phyloP scores from a whole-genome alignment of 1,140 invertebrate species.

The Aethina tumida region DNA sequence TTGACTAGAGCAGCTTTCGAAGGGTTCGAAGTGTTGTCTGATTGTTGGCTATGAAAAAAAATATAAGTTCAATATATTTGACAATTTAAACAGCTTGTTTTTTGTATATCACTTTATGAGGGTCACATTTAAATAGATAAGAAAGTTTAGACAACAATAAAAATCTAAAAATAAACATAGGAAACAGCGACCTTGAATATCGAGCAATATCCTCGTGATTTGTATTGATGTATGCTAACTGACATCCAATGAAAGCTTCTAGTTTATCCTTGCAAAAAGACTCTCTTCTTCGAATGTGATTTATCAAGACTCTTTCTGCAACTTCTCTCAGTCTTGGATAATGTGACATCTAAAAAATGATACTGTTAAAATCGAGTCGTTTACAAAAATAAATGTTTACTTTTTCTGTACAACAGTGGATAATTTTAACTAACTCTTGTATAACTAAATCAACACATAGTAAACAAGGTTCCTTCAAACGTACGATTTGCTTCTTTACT shows the following conservation, averaged over 20 bases:
- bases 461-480: constrained; percentile 92
- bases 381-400: constrained; percentile 39
- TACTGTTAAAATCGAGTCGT: neutral
- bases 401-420: constrained; percentile 87
- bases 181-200: constrained; percentile 84
- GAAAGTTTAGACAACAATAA: neutral
- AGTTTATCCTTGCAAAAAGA: constrained; percentile 95
- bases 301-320: constrained; percentile 94
- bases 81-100: no score
- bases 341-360: constrained; percentile 70
- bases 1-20: constrained; percentile 78
- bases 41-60: constrained; percentile 76
- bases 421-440: constrained; percentile 86
- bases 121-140: neutral
- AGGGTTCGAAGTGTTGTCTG: constrained; percentile 83
- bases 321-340: constrained; percentile 96
- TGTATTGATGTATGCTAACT: constrained; percentile 99
- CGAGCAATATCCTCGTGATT: constrained; percentile 99
- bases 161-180: neutral
- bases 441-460: constrained; percentile 98
- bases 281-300: constrained; percentile 85
- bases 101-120: neutral
- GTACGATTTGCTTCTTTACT: constrained; percentile 95
- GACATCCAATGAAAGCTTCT: constrained; percentile 86
- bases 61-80: constrained; percentile 9